Base-by-base conservation (phyloP, 1,140 invertebrate species). In the Megalopta genalis region DNA sequence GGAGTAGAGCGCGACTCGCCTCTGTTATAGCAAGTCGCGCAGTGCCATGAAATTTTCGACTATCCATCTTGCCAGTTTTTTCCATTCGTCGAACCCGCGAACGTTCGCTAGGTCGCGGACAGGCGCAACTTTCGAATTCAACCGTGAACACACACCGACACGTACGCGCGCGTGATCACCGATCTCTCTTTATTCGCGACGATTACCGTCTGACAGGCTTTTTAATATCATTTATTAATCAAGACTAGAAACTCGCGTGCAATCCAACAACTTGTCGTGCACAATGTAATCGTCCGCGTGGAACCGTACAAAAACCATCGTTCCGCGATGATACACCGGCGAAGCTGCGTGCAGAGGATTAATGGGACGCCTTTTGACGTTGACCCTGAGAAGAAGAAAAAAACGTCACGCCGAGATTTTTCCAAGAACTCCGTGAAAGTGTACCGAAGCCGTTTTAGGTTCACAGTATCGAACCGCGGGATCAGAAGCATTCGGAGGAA, bases 1-100 rank as follows among this genome's bases (percentile, higher is more conserved):
- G 81, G 80, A 88, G 80, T 83, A 12, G 42, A 57, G 66, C 79
- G 62, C 49, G 69, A 72, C 25, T 83, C 49, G 49, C 67, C 52
- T 14, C 67, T 32, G 54, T 37, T 6, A n/a, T n/a, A n/a, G 9
- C 21, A 42, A 18, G 42, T 18, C 59, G 16, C 3, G 16, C 18
- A 8, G 37, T 64, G 25, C 54, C 64, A 27, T 25, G 37, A 32
- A 67, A 68, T 67, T 81, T 77, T 64, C 32, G 23, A 32, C 68
- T n/a, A 57, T 57, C n/a, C 54, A n/a, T 57, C 54, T 59, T 54
- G 39, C 14, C 14, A 10, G 18, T 42, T 10, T 37, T 18, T 59
- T 16, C 8, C 7, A 0, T 5, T 3, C 54, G 21, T 57, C 54
- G 54, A 57, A n/a, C 9, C 54, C 21, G 16, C n/a, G 54, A 57